These are phyloP conservation scores for Archilochus colubris DNA, from an alignment of 2,113 vertebrate species.

Conservation along the genomic window DNA sequence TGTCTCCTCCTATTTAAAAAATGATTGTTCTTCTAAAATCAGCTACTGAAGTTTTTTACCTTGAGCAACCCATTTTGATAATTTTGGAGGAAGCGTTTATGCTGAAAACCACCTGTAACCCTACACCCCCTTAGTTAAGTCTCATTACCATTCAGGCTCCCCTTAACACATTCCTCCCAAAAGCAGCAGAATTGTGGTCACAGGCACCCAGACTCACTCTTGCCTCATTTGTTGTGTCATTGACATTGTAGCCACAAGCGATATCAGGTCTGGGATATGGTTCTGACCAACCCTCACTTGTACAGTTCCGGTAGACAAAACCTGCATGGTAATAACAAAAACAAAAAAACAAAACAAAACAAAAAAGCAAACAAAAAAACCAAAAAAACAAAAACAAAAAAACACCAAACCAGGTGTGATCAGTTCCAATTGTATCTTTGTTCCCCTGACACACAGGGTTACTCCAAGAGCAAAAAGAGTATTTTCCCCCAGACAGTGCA, in stretches of 20 bases:
- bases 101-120: neutral
- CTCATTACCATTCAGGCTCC: neutral
- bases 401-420: neutral
- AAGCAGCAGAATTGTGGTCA: neutral
- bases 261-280: constrained; percentile 80
- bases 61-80: neutral
- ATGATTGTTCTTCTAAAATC: neutral
- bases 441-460: neutral
- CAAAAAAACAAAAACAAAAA: neutral
- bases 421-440: neutral
- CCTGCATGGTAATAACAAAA: constrained; percentile 67
- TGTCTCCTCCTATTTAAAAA: neutral
- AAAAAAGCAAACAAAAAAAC: neutral
- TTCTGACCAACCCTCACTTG: constrained; percentile 84
- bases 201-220: constrained; percentile 59
- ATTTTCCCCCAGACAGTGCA: neutral
- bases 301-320: constrained; percentile 87
- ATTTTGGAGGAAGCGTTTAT: neutral
- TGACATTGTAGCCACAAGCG: constrained; percentile 84
- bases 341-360: neutral
- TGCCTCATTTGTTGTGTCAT: constrained; percentile 71
- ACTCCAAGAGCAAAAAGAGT: neutral
- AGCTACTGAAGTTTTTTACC: neutral
- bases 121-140: neutral
- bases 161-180: neutral